A percentile compares a stretch with the other conserved stretches of the same genome.
phyloP scores from a whole-genome alignment of 2,113 vertebrate genomes.

The Melanotaenia duboulayi region DNA sequence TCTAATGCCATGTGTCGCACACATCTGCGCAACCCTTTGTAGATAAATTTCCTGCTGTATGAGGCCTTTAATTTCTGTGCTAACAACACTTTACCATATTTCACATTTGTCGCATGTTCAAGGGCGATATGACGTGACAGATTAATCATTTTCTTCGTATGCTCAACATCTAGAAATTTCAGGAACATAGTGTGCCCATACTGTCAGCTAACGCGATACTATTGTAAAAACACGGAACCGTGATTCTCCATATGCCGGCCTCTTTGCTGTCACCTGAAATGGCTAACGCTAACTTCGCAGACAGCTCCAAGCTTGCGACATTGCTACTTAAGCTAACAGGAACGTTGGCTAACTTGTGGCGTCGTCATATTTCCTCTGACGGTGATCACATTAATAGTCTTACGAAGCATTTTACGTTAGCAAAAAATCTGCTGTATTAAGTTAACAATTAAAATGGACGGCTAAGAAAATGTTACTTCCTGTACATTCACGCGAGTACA shows the following conservation, averaged over 20 bases:
- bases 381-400: not conserved
- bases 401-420: not conserved
- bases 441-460: fast-evolving
- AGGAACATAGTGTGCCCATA: fast-evolving
- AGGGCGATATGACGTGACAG: not conserved
- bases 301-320: constrained; percentile 23
- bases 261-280: constrained; percentile 35
- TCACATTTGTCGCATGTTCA: constrained; percentile 34
- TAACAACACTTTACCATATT: constrained; percentile 42
- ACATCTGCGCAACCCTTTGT: not conserved
- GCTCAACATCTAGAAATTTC: not conserved
- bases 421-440: fast-evolving
- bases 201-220: not conserved
- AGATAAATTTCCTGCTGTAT: constrained; percentile 26
- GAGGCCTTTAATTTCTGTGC: constrained; percentile 51
- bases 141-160: not conserved
- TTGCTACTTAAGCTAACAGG: constrained; percentile 28
- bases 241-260: constrained; percentile 3
- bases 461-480: not conserved
- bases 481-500: not conserved
- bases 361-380: constrained; percentile 70
- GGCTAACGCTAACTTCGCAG: constrained; percentile 38
- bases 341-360: constrained; percentile 76
- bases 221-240: not conserved
- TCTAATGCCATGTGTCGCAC: not conserved